These are phyloP conservation scores for Gila robusta DNA, from an alignment of 2,797 vertebrate species.

Conservation along the genomic window DNA sequence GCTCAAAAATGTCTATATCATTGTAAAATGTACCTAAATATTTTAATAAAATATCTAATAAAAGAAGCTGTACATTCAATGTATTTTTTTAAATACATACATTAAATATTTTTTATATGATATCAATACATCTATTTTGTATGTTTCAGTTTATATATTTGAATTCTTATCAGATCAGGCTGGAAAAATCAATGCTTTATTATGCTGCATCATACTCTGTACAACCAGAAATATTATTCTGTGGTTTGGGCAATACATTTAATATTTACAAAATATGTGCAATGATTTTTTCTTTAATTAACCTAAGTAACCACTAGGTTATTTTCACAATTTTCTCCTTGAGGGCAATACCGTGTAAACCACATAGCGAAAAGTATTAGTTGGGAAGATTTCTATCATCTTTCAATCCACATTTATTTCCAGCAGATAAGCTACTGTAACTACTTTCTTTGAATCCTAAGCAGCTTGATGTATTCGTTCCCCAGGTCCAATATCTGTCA, in stretches of 20 bases:
- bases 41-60: not conserved
- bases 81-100: not conserved
- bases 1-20: no score
- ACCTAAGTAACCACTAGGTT: not conserved
- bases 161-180: not conserved
- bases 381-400: not conserved
- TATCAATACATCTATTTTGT: not conserved
- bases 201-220: not conserved
- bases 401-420: not conserved
- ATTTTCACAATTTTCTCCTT: not conserved
- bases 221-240: not conserved
- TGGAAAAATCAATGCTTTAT: not conserved
- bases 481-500: constrained; percentile 3
- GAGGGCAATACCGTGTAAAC: not conserved
- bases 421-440: not conserved
- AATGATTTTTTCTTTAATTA: constrained; percentile 13
- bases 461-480: constrained; percentile 4
- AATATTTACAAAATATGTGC: not conserved
- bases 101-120: not conserved
- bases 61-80: not conserved
- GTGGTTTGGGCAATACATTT: not conserved
- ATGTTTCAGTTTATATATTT: not conserved
- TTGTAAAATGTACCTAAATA: not conserved
- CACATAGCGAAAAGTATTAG: not conserved
- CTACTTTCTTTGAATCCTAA: constrained; percentile 7